Conservation (phyloP, 2,888 invertebrate genomes). For the Sialis lutaria region DNA sequence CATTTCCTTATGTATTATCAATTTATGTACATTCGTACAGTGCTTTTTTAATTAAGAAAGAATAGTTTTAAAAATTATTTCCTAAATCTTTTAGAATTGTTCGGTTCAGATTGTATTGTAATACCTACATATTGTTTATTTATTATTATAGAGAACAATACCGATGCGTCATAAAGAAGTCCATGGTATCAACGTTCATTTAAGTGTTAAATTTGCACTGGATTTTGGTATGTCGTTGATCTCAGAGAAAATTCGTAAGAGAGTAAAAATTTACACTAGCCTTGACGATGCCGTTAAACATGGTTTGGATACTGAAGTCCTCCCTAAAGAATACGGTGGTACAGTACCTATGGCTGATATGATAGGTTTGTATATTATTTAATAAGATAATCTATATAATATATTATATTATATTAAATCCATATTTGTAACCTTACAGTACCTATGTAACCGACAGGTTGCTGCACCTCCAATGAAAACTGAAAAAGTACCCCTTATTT, state of each 20-base stretch:
- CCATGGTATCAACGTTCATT: conserved; percentile 56
- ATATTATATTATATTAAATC: no score
- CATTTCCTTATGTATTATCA: no score
- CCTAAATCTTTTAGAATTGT: neutral
- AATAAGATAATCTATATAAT: no score
- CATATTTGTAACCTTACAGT: no score
- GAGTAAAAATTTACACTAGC: conserved; percentile 46
- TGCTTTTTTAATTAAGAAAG: neutral
- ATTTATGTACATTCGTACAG: no score
- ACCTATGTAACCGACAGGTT: no score
- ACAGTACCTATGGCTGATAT: conserved; percentile 67
- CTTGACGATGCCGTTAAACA: conserved; percentile 34
- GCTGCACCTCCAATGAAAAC: no score
- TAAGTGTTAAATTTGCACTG: conserved; percentile 55
- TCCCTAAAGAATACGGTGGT: conserved; percentile 73
- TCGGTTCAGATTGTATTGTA: neutral
- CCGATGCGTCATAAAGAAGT: conserved; percentile 68
- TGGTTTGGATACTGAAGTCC: conserved; percentile 25
- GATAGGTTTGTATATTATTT: conserved; percentile 41
- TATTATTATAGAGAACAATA: conserved; percentile 42
- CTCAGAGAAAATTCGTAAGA: conserved; percentile 56
- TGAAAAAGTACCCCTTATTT: no score
- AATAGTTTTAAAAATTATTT: neutral
- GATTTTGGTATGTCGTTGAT: conserved; percentile 63
- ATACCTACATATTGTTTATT: neutral